Evolutionary conservation across 2,888 invertebrate species (phyloP).

Genomic region (Phyllotreta striolata): DNA sequence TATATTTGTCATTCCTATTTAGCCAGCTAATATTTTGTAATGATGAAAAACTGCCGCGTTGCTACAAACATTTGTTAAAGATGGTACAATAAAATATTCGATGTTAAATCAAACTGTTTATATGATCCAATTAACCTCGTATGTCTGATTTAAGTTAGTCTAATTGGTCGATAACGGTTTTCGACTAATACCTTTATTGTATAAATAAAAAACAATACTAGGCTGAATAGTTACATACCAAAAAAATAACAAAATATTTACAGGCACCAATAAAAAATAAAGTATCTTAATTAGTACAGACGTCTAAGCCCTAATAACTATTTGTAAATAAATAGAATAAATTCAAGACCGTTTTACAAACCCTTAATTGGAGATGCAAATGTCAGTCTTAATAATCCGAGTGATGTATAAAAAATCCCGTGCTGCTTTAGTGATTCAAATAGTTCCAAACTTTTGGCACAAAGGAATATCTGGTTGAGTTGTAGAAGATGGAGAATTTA

Average conservation of each 20-base stretch:
- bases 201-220: too few relatives aligned
- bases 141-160: too few relatives aligned
- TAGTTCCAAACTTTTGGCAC: too few relatives aligned
- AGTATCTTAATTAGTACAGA: neutral
- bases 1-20: constrained; percentile 20
- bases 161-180: too few relatives aligned
- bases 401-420: neutral
- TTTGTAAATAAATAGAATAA: constrained; percentile 1
- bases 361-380: constrained; percentile 15
- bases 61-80: constrained; percentile 6
- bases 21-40: constrained; percentile 3
- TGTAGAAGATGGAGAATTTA: too few relatives aligned
- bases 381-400: constrained; percentile 23
- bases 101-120: too few relatives aligned
- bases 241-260: too few relatives aligned
- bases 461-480: too few relatives aligned
- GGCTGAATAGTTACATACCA: too few relatives aligned
- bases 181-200: too few relatives aligned
- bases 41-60: constrained; percentile 20
- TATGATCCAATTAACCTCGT: too few relatives aligned
- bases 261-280: neutral
- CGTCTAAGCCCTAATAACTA: constrained; percentile 20
- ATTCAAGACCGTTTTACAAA: constrained; percentile 10
- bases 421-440: too few relatives aligned
- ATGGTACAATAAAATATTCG: neutral